phyloP scores from a whole-genome alignment of 2,888 invertebrate species.

The Beris morrisii region DNA sequence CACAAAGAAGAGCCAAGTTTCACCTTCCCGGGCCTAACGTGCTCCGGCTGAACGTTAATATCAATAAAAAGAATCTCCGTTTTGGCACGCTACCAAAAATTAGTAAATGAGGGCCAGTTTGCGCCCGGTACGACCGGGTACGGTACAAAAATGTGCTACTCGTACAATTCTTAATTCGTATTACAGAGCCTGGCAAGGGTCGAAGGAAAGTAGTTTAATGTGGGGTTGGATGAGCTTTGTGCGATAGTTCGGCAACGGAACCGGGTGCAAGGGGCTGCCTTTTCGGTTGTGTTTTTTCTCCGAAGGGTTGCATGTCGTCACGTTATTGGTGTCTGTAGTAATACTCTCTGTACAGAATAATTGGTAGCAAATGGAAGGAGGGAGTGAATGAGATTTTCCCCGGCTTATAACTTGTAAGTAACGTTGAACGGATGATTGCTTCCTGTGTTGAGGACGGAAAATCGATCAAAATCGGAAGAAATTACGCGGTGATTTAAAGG shows the following conservation, averaged over 20 bases:
- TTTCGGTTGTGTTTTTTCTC: background rate
- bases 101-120: conserved; percentile 40
- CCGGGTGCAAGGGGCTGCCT: background rate
- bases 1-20: background rate
- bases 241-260: background rate
- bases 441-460: conserved; percentile 34
- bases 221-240: conserved; percentile 15
- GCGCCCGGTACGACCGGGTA: conserved; percentile 40
- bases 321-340: conserved; percentile 48
- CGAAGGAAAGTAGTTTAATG: background rate
- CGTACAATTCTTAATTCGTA: conserved; percentile 41
- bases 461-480: conserved; percentile 36
- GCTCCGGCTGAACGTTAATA: conserved; percentile 36
- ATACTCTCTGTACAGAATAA: conserved; percentile 38
- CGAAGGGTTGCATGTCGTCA: conserved; percentile 55
- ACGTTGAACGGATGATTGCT: conserved; percentile 36
- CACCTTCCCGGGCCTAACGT: conserved; percentile 15
- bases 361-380: conserved; percentile 35
- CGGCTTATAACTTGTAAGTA: conserved; percentile 12
- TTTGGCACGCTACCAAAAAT: conserved; percentile 40
- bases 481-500: conserved; percentile 16
- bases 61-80: conserved; percentile 39
- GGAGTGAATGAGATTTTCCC: conserved; percentile 22
- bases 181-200: conserved; percentile 42
- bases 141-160: conserved; percentile 37